phyloP scores from a whole-genome alignment of 1,140 invertebrate genomes.

The Bombus consobrinus region DNA sequence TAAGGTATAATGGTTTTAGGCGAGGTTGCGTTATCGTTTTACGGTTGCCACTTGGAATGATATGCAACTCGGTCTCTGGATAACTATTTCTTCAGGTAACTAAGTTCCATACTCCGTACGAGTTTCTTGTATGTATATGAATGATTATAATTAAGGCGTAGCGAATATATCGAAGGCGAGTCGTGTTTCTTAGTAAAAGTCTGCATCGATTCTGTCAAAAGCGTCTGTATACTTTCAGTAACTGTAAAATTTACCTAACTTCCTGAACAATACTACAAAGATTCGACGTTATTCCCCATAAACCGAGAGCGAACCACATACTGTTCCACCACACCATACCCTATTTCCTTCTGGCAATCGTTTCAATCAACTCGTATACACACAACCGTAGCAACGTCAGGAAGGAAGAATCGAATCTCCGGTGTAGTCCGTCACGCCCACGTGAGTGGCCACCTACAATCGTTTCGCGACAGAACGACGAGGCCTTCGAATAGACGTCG shows the following conservation, averaged over 20 bases:
- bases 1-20: not conserved
- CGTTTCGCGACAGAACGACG: conserved; percentile 19
- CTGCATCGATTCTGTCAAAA: not conserved
- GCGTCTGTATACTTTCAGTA: not conserved
- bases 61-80: not conserved
- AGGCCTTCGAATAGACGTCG: not conserved
- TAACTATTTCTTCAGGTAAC: not conserved
- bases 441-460: conserved; percentile 28
- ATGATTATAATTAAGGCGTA: not conserved
- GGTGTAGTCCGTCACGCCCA: conserved; percentile 29
- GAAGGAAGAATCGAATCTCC: not conserved
- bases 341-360: not conserved
- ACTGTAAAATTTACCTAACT: not conserved
- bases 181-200: not conserved
- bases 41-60: not conserved
- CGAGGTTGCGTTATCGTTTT: not conserved
- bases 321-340: not conserved
- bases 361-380: not conserved
- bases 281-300: not conserved
- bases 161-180: not conserved
- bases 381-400: not conserved
- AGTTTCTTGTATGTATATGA: not conserved
- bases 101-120: not conserved
- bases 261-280: not conserved
- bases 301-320: not conserved